These are phyloP conservation scores for Lepidurus packardi DNA, from an alignment of 1,140 invertebrate genomes.

Conservation along the genomic window DNA sequence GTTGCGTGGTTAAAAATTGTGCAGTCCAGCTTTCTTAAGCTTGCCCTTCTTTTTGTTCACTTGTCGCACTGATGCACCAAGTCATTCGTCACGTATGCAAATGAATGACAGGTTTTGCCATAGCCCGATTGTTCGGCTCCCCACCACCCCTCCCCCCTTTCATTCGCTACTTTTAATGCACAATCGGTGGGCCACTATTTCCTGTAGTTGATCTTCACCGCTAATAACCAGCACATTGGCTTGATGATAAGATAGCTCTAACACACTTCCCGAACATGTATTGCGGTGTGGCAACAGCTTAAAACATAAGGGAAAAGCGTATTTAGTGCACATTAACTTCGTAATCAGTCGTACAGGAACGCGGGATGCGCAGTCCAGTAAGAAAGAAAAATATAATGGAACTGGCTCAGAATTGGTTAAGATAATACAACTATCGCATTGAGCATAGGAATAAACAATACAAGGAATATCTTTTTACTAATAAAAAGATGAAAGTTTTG, in stretches of 20 bases:
- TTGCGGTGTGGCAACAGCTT: no score
- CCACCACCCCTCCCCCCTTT: background rate
- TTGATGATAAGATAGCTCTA: background rate
- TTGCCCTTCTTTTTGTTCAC: background rate
- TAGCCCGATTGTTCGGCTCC: background rate
- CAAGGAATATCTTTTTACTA: no score
- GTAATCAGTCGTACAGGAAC: no score
- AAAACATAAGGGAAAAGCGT: no score
- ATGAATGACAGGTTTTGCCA: background rate
- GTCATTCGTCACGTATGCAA: constrained; percentile 14
- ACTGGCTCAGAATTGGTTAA: no score
- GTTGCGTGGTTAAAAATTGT: background rate
- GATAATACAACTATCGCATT: no score
- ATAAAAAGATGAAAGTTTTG: no score
- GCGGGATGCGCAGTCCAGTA: no score
- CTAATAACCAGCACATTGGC: constrained; percentile 7
- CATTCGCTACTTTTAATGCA: background rate
- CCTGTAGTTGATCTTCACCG: constrained; percentile 13
- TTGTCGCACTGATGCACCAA: constrained; percentile 1
- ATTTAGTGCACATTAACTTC: no score
- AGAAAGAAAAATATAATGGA: no score
- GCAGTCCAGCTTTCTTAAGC: background rate
- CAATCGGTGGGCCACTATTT: constrained; percentile 12
- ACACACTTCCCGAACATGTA: background rate
- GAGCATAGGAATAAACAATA: no score